Evolutionary conservation across 64 coral and sea anemone genomes (phyloP).

Genomic region (Catalaphyllia jardinei): DNA sequence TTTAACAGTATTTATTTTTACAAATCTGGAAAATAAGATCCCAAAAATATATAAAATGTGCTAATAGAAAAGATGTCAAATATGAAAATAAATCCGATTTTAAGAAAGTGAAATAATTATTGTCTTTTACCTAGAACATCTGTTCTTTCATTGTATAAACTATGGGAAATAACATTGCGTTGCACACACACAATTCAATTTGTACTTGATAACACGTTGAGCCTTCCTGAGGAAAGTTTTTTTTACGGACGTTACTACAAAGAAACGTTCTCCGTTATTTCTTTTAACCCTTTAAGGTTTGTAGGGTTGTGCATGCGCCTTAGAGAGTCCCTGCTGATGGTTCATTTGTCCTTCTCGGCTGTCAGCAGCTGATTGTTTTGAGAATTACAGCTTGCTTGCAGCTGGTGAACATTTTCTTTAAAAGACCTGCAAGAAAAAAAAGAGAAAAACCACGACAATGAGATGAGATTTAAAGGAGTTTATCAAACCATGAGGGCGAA

Average conservation of each 20-base stretch:
- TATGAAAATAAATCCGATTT: not conserved
- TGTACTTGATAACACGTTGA: too few relatives aligned
- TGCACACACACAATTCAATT: not conserved
- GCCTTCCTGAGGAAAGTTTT: too few relatives aligned
- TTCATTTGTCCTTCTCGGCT: conserved; percentile 43
- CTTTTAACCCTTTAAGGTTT: too few relatives aligned
- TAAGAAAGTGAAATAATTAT: not conserved
- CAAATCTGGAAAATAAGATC: not conserved
- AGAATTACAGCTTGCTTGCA: conserved; percentile 34
- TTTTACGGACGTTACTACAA: too few relatives aligned
- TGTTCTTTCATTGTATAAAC: not conserved
- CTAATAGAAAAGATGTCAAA: not conserved
- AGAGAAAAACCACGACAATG: too few relatives aligned
- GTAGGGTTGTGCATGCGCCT: not conserved
- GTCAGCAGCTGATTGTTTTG: conserved; percentile 14
- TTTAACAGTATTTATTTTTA: not conserved
- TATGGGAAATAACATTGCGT: not conserved
- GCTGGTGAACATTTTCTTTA: conserved; percentile 55
- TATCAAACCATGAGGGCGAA: too few relatives aligned
- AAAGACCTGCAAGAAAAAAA: conserved; percentile 51
- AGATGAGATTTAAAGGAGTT: too few relatives aligned
- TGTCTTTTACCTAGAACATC: not conserved
- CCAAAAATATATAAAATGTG: not conserved
- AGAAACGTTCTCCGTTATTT: too few relatives aligned
- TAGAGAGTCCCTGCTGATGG: not conserved